Evolutionary conservation across 2,888 invertebrate genomes (phyloP).

Genomic region (Terebella lapidaria): DNA sequence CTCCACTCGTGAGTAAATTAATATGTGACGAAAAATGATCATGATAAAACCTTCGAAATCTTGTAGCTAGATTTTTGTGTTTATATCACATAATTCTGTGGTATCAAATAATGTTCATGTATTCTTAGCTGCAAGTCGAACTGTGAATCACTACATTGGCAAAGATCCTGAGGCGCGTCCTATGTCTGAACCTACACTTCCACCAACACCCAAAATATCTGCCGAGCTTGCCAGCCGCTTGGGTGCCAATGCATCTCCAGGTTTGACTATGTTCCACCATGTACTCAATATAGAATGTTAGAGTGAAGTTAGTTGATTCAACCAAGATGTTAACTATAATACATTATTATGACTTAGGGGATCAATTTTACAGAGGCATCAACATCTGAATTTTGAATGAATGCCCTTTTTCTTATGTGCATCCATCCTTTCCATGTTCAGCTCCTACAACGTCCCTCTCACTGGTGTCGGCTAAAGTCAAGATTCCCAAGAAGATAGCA

Average conservation of each 20-base stretch:
- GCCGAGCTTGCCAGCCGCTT: neutral
- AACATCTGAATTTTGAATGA: too few species aligned
- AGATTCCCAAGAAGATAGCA: too few species aligned
- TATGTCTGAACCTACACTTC: constrained; percentile 2
- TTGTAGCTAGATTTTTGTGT: neutral
- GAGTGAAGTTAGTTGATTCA: too few species aligned
- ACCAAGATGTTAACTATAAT: too few species aligned
- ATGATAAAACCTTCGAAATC: neutral
- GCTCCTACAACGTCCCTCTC: too few species aligned
- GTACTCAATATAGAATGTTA: too few species aligned
- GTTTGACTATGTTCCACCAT: too few species aligned
- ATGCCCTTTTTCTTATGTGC: too few species aligned
- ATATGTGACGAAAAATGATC: neutral
- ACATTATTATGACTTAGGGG: too few species aligned
- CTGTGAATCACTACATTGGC: constrained; percentile 42
- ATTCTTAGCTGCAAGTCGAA: constrained; percentile 46
- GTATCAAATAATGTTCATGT: neutral
- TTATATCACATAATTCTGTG: neutral
- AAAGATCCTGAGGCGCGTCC: constrained; percentile 1
- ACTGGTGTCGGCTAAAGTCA: too few species aligned
- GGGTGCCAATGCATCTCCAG: neutral
- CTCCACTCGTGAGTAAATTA: neutral
- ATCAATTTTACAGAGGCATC: too few species aligned
- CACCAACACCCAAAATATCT: neutral
- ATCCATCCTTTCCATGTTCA: too few species aligned